These are phyloP conservation scores for Naso thynnoides DNA, from an alignment of 2,797 vertebrate genomes.

Conservation along the genomic window DNA sequence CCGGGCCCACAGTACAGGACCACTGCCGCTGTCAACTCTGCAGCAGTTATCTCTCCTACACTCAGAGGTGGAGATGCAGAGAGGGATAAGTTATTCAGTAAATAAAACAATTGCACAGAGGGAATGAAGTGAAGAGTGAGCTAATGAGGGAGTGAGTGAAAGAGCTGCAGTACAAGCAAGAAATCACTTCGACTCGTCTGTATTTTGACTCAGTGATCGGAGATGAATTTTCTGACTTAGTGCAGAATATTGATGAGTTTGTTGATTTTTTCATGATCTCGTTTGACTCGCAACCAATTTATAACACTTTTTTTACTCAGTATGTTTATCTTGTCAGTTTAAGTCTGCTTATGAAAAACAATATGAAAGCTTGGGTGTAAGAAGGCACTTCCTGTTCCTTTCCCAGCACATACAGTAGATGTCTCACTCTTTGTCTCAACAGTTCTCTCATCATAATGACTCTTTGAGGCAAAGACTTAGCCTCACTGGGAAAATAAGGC, in stretches of 20 bases:
- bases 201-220: conserved; percentile 45
- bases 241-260: conserved; percentile 31
- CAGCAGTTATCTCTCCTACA: conserved; percentile 69
- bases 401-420: conserved; percentile 11
- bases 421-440: conserved; percentile 17
- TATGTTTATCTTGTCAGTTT: conserved; percentile 36
- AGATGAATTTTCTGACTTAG: conserved; percentile 30
- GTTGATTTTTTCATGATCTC: conserved; percentile 26
- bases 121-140: conserved; percentile 62
- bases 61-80: conserved; percentile 58
- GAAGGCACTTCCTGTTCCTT: conserved; percentile 38
- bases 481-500: conserved; percentile 21
- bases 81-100: conserved; percentile 59
- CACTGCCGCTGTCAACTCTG: conserved; percentile 75
- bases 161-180: conserved; percentile 8
- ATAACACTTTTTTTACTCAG: conserved; percentile 25
- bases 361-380: conserved; percentile 45
- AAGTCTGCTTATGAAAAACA: conserved; percentile 18
- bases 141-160: conserved; percentile 66
- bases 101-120: conserved; percentile 58
- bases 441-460: conserved; percentile 35
- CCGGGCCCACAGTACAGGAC: conserved; percentile 68
- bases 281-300: conserved; percentile 31
- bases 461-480: conserved; percentile 20
- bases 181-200: conserved; percentile 30